Conservation (phyloP, 2,797 vertebrate species). For the Leucoraja ocellata region DNA sequence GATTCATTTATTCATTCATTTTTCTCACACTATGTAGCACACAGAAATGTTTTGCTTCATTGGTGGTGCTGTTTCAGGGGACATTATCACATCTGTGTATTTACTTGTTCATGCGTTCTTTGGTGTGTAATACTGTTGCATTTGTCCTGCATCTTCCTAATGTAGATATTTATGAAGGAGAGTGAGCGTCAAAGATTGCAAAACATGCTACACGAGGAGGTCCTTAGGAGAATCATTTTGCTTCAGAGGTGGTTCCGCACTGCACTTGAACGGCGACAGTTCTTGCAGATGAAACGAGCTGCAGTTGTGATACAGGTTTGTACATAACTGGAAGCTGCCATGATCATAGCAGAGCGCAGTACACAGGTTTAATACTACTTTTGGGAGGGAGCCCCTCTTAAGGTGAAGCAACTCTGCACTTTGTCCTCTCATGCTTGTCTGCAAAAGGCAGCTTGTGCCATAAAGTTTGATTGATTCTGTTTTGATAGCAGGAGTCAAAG, state of each 20-base stretch:
- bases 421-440: neutral
- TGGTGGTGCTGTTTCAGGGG: neutral
- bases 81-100: neutral
- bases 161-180: slow-evolving; percentile 86
- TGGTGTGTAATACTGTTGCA: neutral
- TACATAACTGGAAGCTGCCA: slow-evolving; percentile 37
- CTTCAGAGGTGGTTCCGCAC: slow-evolving; percentile 79
- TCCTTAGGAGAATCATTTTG: slow-evolving; percentile 72
- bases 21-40: neutral
- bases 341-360: neutral
- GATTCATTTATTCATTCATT: too few species aligned
- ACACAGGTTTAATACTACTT: neutral
- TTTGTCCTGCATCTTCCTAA: slow-evolving; percentile 41
- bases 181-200: slow-evolving; percentile 77
- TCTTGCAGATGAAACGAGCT: slow-evolving; percentile 71
- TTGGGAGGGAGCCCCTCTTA: neutral
- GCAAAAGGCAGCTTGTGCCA: neutral
- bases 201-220: slow-evolving; percentile 78
- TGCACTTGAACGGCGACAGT: slow-evolving; percentile 72
- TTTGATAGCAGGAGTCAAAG: neutral
- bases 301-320: slow-evolving; percentile 75
- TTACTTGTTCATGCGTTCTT: neutral
- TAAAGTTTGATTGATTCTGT: neutral
- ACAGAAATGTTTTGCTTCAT: neutral
- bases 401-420: neutral